Percentiles rank a stretch among this genome's conserved stretches.
phyloP scores from a whole-genome alignment of 2,113 vertebrate species.

The Mobula birostris region DNA sequence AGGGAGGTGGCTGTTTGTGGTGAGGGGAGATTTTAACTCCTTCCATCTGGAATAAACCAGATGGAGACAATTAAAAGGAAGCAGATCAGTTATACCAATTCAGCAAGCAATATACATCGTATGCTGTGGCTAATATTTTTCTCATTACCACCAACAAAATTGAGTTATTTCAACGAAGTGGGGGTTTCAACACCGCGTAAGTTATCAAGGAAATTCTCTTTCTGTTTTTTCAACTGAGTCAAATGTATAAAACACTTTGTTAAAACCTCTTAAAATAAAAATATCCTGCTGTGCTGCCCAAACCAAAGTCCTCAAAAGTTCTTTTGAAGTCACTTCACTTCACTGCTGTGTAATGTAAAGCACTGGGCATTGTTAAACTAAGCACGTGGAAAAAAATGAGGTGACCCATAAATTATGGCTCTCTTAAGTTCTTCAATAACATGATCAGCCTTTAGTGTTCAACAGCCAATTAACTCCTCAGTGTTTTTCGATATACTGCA shows the following conservation, averaged over 20 bases:
- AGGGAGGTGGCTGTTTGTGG: too few species aligned
- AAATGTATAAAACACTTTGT: slow-evolving; percentile 7
- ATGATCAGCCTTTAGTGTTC: not conserved
- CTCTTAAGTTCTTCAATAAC: not conserved
- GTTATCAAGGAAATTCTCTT: not conserved
- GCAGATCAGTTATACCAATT: not conserved
- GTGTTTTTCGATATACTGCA: not conserved
- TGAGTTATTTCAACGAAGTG: not conserved
- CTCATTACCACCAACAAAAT: not conserved
- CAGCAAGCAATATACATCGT: not conserved
- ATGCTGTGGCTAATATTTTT: not conserved
- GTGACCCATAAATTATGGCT: not conserved
- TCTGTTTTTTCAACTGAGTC: not conserved
- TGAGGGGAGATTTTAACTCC: not conserved
- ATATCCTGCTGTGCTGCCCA: slow-evolving; percentile 24
- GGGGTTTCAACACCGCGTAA: not conserved
- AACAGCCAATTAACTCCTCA: not conserved
- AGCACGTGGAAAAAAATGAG: not conserved
- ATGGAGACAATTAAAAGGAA: not conserved
- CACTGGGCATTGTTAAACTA: not conserved
- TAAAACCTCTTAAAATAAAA: slow-evolving; percentile 6
- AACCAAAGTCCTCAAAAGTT: not conserved
- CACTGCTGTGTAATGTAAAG: not conserved
- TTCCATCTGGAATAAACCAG: not conserved
- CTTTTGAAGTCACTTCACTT: slow-evolving; percentile 18